Conservation (phyloP, 2,797 vertebrate genomes). For the Cynopterus sphinx region DNA sequence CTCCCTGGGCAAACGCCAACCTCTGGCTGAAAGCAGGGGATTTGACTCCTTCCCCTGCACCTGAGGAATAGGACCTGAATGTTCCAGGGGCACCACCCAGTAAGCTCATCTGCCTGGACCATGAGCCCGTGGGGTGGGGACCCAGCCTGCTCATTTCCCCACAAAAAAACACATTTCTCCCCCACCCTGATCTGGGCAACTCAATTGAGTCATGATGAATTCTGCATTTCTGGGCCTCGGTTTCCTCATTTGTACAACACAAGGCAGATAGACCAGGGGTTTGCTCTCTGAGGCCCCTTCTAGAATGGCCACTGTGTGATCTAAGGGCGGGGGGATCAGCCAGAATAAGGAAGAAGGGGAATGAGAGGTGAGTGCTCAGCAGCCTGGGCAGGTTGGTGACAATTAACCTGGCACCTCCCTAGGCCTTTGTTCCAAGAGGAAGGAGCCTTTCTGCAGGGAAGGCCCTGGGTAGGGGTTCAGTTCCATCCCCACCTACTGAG, state of each 20-base stretch:
- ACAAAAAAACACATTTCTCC: background rate
- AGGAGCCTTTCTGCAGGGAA: background rate
- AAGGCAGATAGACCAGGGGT: background rate
- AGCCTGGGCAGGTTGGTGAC: background rate
- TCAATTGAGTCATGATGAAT: background rate
- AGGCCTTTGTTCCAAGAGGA: constrained; percentile 35
- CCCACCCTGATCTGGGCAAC: background rate
- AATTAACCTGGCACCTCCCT: constrained; percentile 15
- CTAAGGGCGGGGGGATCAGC: background rate
- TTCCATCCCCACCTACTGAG: constrained; percentile 5
- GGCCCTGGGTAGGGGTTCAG: background rate
- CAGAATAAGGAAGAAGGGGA: background rate
- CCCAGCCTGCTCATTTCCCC: background rate
- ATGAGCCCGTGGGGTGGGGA: background rate
- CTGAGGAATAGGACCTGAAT: background rate
- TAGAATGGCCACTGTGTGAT: background rate
- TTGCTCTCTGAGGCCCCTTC: background rate
- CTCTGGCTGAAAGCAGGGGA: background rate
- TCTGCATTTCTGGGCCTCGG: background rate
- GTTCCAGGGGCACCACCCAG: background rate
- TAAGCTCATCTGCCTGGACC: background rate
- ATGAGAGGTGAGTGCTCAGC: background rate
- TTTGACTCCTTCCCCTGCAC: fast-evolving
- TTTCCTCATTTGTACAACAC: background rate
- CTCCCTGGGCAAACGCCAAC: background rate